Base-by-base conservation (phyloP, 30 jellyfish, hydroid and myxozoan species). In the Cassiopea andromeda region DNA sequence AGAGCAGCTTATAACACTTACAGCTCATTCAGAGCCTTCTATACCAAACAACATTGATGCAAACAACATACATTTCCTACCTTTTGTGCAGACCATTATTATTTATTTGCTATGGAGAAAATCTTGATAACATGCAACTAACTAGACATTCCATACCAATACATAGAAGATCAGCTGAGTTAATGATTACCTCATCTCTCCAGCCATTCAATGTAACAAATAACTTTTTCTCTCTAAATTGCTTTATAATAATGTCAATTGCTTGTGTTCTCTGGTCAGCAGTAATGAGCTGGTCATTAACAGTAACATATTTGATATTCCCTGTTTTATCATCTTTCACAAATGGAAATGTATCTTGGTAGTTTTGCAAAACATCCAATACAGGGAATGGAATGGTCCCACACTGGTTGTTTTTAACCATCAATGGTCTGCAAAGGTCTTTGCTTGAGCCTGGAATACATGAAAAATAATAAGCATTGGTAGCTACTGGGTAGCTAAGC, bases 201-300 rank as follows among this genome's bases (percentile, higher is more conserved):
- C 98, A 93, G 18, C 97, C 97, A 60, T 85, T 79, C 71, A 93
- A 80, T 38, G 93, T 67, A 38, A 93, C 71, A 80, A 88, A 93
- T 77, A 82, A 1, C 46, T 93, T 79, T 54, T 83, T 88, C 60
- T 93, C 94, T 38, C 91, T 85, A 46, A 87, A 78, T 44, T 93
- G 85, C 79, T 80, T 68, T 78, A 93, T 58, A 17, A 93, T 77
- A 77, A 48, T 18, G 44, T 85, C 88, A 46, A 92, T 90, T 16
- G 93, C 93, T 44, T 58, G 83, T 46, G 92, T 72, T 18, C 98
- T 50, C 61, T 85, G 88, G 12, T 87, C 89, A 18, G 81, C 88
- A 19, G 88, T 89, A 47, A n/a, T 61, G 6, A 87, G 76, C 17
- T 77, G 68, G 2, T 69, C 90, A 19, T 77, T 84, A 46, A 92